A percentile compares a stretch with the other conserved stretches of the same genome.
phyloP scores from a whole-genome alignment of 1,140 invertebrate genomes.

The Melitaea cinxia region DNA sequence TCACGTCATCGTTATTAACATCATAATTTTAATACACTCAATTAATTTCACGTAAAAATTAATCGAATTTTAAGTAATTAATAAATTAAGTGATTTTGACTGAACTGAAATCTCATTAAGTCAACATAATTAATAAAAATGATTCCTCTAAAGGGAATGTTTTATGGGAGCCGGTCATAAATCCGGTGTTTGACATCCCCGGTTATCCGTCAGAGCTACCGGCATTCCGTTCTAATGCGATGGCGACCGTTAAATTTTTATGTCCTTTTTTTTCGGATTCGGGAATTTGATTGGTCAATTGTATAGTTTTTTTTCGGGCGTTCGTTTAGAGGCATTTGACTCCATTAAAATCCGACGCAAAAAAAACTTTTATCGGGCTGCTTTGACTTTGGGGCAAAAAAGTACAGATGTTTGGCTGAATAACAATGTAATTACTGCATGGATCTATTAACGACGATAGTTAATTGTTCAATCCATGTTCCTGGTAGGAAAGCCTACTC shows the following conservation, averaged over 20 bases:
- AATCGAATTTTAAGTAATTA: background rate
- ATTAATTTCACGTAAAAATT: background rate
- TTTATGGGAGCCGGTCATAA: conserved; percentile 5
- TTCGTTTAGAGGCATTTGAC: background rate
- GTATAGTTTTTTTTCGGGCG: background rate
- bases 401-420: too few relatives aligned
- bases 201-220: background rate
- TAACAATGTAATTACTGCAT: too few relatives aligned
- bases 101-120: background rate
- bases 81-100: background rate
- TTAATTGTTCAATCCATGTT: too few relatives aligned
- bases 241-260: conserved; percentile 8
- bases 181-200: background rate
- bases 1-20: too few relatives aligned
- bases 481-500: too few relatives aligned
- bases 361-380: background rate
- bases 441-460: too few relatives aligned
- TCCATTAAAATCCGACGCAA: background rate
- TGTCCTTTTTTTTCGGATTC: conserved; percentile 1
- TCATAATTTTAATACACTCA: too few relatives aligned
- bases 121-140: background rate
- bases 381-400: background rate
- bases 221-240: conserved; percentile 7
- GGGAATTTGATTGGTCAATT: conserved; percentile 11
- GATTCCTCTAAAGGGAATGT: background rate